phyloP scores from a whole-genome alignment of 1,140 invertebrate species.

The Trichonephila clavipes region DNA sequence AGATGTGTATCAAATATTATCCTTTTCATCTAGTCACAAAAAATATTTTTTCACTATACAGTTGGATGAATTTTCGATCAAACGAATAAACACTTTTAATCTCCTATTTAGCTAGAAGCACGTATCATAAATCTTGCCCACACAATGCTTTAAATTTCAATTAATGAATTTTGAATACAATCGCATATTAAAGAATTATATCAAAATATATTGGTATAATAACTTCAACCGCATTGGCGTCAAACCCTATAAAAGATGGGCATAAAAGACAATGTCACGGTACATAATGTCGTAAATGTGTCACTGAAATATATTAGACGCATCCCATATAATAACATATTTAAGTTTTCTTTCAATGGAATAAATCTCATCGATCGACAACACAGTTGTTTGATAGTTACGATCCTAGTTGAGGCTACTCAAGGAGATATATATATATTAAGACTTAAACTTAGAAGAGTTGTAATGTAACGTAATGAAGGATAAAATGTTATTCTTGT shows the following conservation, averaged over 20 bases:
- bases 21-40: too few species aligned
- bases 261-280: neutral
- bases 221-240: neutral
- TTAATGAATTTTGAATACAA: neutral
- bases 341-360: constrained; percentile 34
- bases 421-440: neutral
- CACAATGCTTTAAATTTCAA: neutral
- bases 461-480: neutral
- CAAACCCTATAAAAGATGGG: neutral
- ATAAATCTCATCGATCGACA: constrained; percentile 31
- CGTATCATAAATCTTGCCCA: too few species aligned
- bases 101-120: too few species aligned
- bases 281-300: constrained; percentile 27
- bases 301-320: constrained; percentile 37
- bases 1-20: too few species aligned
- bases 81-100: too few species aligned
- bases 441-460: neutral
- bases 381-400: neutral
- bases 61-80: too few species aligned
- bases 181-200: neutral
- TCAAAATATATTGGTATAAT: neutral
- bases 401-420: neutral
- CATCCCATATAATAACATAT: constrained; percentile 37
- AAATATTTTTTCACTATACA: too few species aligned
- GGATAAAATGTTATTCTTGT: neutral